A percentile compares a stretch with the other conserved stretches of the same genome.
phyloP scores from a whole-genome alignment of 2,797 vertebrate species.

The Knipowitschia caucasica region DNA sequence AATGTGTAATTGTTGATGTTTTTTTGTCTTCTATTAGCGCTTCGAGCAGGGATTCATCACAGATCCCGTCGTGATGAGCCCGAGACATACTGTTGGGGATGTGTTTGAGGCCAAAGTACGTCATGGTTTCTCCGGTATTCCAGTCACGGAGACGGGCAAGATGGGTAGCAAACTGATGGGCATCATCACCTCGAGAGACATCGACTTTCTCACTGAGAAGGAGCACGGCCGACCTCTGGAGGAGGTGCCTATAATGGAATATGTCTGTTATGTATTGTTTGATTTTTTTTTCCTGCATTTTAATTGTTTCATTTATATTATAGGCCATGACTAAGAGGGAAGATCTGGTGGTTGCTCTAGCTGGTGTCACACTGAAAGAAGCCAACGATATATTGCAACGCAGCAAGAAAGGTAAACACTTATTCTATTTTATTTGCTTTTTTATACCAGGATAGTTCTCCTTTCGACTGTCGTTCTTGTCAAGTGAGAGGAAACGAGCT shows the following conservation, averaged over 20 bases:
- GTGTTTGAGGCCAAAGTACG: conserved; percentile 87
- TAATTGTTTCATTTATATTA: not conserved
- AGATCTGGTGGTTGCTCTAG: conserved; percentile 87
- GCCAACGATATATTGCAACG: conserved; percentile 94
- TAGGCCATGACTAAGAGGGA: conserved; percentile 93
- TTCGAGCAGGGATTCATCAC: conserved; percentile 95
- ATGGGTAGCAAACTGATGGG: conserved; percentile 92
- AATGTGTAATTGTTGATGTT: not conserved
- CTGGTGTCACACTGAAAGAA: conserved; percentile 89
- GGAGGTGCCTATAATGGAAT: conserved; percentile 71
- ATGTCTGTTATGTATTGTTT: not conserved
- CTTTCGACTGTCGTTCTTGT: too few relatives aligned
- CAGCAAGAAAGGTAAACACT: conserved; percentile 96
- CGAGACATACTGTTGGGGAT: conserved; percentile 83
- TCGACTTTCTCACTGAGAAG: conserved; percentile 90
- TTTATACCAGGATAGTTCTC: too few relatives aligned
- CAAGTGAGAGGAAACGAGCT: too few relatives aligned
- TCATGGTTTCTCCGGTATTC: conserved; percentile 91
- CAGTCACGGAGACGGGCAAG: conserved; percentile 86
- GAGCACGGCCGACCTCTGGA: conserved; percentile 79
- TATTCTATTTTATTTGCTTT: too few relatives aligned
- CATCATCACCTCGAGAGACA: conserved; percentile 90
- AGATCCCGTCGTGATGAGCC: conserved; percentile 89
- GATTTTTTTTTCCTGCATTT: not conserved
- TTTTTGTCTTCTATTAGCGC: conserved; percentile 73